Evolutionary conservation across 2,113 vertebrate genomes (phyloP).

Genomic region (Lathamus discolor): DNA sequence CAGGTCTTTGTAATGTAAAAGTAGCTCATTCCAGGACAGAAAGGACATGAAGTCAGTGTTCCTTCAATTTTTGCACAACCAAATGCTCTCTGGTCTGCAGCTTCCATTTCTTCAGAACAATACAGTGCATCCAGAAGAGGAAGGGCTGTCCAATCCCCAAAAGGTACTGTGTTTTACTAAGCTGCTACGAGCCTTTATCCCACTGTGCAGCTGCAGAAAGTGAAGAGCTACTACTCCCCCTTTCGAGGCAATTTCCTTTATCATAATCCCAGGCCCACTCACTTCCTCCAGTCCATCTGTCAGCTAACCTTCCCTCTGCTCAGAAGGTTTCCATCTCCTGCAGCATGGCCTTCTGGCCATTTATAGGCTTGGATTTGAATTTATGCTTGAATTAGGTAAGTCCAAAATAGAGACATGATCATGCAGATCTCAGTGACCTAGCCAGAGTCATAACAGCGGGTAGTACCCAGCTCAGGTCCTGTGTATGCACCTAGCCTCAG

Average conservation of each 20-base stretch:
- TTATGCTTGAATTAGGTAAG: background rate
- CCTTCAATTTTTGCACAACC: background rate
- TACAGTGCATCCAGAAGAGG: background rate
- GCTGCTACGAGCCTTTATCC: background rate
- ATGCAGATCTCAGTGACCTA: background rate
- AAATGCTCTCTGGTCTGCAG: background rate
- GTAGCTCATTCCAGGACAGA: background rate
- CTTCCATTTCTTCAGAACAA: background rate
- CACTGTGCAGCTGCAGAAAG: background rate
- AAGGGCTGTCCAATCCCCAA: background rate
- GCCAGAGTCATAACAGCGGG: background rate
- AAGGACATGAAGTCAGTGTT: background rate
- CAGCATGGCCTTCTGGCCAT: conserved; percentile 47
- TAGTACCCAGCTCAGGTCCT: background rate
- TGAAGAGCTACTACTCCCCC: background rate
- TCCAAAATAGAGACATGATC: background rate
- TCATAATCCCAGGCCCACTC: conserved; percentile 11
- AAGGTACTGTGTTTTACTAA: background rate
- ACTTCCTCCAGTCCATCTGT: conserved; percentile 58
- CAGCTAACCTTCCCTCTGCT: conserved; percentile 22
- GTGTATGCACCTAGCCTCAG: background rate
- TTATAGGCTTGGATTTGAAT: background rate
- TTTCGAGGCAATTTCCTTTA: conserved; percentile 42
- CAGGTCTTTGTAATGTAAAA: background rate
- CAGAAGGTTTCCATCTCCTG: conserved; percentile 37